These are phyloP conservation scores for Acrobasis suavella DNA, from an alignment of 2,888 invertebrate genomes.

Conservation along the genomic window DNA sequence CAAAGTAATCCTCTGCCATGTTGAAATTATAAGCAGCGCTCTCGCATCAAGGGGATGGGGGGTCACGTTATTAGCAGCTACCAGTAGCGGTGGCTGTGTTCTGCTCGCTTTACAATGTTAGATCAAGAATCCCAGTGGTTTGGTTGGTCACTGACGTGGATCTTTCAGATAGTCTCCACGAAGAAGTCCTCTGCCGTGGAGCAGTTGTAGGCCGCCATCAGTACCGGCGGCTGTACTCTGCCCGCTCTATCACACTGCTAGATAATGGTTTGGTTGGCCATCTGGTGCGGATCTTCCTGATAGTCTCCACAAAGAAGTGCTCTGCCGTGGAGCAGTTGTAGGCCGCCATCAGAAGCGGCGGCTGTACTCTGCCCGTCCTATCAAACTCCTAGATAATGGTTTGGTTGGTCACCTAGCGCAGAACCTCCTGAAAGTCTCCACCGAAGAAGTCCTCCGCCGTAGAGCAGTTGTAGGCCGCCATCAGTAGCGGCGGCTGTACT, in stretches of 20 bases:
- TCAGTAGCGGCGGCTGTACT: conserved; percentile 86
- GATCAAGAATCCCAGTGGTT: too few relatives aligned
- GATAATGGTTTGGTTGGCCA: conserved; percentile 47
- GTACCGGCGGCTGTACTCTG: conserved; percentile 83
- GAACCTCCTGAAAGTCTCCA: conserved; percentile 88
- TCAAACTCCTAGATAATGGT: neutral
- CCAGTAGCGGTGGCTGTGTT: conserved; percentile 86
- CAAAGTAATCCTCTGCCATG: too few relatives aligned
- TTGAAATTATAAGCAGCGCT: too few relatives aligned
- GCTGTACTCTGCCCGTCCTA: conserved; percentile 40
- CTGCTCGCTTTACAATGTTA: too few relatives aligned
- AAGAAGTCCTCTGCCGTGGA: conserved; percentile 90
- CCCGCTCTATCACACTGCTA: too few relatives aligned
- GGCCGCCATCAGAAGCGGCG: conserved; percentile 92
- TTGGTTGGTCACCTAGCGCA: conserved; percentile 83
- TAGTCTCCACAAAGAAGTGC: conserved; percentile 41
- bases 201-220: conserved; percentile 91
- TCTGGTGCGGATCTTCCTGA: conserved; percentile 89
- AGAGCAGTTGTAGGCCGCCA: conserved; percentile 89
- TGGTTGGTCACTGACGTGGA: conserved; percentile 81
- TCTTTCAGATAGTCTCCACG: conserved; percentile 88
- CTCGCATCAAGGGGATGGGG: too few relatives aligned
- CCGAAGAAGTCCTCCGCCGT: conserved; percentile 90
- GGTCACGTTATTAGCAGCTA: conserved; percentile 91
- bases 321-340: conserved; percentile 87